Evolutionary conservation across 2,113 vertebrate species (phyloP), one percentile per base, ranked within the genome.

Genomic region (Orcinus orca): DNA sequence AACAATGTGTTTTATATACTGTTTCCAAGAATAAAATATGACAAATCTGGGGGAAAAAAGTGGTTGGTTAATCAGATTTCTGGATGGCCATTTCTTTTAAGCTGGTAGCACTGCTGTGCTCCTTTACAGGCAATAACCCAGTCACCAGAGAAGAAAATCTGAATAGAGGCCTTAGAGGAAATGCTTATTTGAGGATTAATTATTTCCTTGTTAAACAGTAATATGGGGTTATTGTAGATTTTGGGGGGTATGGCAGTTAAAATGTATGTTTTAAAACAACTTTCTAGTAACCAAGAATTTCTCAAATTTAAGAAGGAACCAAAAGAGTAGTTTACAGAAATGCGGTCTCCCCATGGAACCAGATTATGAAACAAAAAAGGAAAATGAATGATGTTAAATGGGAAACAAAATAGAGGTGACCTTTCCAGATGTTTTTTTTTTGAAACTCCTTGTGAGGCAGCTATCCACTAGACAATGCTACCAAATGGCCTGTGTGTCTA

Each of bases 21-120:
- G 44, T 58, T 97, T 98, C 85, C 91, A 98, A 98, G 97, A 98
- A 98, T 96, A 96, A 97, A 98, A 98, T 97, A 97, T 94, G 93
- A 80, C 96, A 97, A 95, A 96, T 94, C 91, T 13, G 26, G 65
- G 60, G 38, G 21, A 85, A 88, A 88, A 83, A 97, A 97, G 88
- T 93, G 90, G 87, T 96, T 6, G 10, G 90, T 95, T 97, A 97
- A 96, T 91, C 92, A 67, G 53, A 36, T 88, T 93, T 71, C 82
- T 90, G 81, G 31, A 68, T 36, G 47, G n/a, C 21, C 58, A 20
- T 62, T 15, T 77, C 11, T n/a, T 65, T 68, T 85, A 81, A 76
- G 65, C 92, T n/a, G 55, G 9, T 41, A 85, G 53, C 38, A 20
- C 41, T 60, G 31, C 60, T 62, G 29, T 33, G 79, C 12, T 88